Conservation (phyloP, 2,888 invertebrate genomes). For the Julus scandinavius region DNA sequence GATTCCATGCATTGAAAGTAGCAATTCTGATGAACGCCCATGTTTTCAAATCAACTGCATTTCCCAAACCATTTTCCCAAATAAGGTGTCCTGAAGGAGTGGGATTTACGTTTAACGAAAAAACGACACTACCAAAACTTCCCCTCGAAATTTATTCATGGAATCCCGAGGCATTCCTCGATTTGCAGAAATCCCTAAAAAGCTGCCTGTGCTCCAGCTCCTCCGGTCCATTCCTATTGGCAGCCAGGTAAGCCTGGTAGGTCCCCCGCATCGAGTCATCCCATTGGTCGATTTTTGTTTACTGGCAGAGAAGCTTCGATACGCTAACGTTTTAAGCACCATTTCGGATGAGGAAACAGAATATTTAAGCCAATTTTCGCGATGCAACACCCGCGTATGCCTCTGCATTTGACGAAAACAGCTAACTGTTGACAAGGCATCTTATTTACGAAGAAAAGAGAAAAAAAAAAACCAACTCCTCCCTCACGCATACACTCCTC, state of each 20-base stretch:
- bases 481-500: neutral
- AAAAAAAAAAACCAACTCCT: no score
- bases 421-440: constrained; percentile 12
- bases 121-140: no score
- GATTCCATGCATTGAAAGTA: no score
- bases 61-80: no score
- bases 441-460: constrained; percentile 21
- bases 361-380: constrained; percentile 36
- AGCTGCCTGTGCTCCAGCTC: neutral
- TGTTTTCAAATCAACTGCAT: no score
- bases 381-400: neutral
- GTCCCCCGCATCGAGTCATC: neutral
- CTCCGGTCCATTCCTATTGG: neutral
- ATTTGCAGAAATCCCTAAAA: neutral
- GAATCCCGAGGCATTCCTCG: neutral
- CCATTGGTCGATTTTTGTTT: neutral
- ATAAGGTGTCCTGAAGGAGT: no score
- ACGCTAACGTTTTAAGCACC: neutral
- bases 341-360: neutral
- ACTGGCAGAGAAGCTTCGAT: neutral
- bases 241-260: neutral
- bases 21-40: no score
- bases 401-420: neutral
- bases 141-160: neutral
- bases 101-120: no score